Percentiles rank a stretch among this genome's conserved stretches.
Conservation (phyloP, 2,888 invertebrate genomes). For the Coremacera marginata region DNA sequence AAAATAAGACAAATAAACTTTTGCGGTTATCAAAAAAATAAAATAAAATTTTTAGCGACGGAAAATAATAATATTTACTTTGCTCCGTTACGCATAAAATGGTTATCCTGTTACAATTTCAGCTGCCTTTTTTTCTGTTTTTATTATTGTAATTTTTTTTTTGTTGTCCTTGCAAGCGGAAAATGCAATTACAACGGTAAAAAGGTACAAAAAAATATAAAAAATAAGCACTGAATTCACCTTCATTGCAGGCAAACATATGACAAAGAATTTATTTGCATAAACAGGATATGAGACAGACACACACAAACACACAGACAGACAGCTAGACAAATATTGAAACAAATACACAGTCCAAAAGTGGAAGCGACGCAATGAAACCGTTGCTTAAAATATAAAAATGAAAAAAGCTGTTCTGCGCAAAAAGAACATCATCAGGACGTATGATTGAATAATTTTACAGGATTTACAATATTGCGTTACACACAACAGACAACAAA, state of each 20-base stretch:
- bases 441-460: constrained; percentile 25
- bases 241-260: constrained; percentile 1
- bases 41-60: background rate
- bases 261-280: constrained; percentile 25
- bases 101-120: constrained; percentile 14
- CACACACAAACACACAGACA: background rate
- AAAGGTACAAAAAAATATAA: background rate
- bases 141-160: constrained; percentile 13
- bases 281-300: background rate
- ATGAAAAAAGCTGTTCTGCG: background rate
- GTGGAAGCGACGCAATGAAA: background rate
- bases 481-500: background rate
- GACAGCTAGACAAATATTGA: background rate
- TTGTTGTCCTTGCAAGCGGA: constrained; percentile 9
- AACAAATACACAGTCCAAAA: background rate
- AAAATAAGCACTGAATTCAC: background rate
- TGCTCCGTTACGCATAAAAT: constrained; percentile 14
- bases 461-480: background rate
- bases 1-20: background rate
- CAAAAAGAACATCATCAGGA: constrained; percentile 14
- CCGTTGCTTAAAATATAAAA: background rate
- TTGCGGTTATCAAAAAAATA: background rate
- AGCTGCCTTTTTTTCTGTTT: background rate
- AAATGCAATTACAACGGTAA: constrained; percentile 26
- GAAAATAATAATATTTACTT: constrained; percentile 29